Base-by-base conservation (phyloP, 2,113 vertebrate genomes). In the Chloebia gouldiae region DNA sequence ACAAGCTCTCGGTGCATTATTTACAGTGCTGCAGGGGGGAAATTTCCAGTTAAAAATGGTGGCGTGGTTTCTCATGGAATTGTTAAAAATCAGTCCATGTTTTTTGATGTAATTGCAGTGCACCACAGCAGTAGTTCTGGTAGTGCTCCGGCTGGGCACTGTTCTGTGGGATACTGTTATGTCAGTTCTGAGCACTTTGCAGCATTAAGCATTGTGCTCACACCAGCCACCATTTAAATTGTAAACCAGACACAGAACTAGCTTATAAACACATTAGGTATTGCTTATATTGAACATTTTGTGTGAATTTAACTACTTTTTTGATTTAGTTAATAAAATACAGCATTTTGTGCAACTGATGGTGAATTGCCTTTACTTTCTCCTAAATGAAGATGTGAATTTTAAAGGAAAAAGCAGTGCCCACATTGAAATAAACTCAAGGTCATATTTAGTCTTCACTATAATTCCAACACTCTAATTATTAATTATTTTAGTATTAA, bases 271-370 rank as follows among this genome's bases (percentile, higher is more conserved):
- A 2, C 31, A 30, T 69, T 15, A 51, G 47, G 2, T 49, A 2
- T 73, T 77, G 81, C 35, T 72, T 71, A 4, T n/a, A 21, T 31
- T 44, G 56, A 64, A 50, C 7, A 9, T 83, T 17, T 31, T 88
- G 33, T 71, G 16, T 92, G 16, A n/a, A 63, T 79, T 39, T 42
- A 50, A 69, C 50, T 95, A 60, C 8, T 7, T 9, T 1, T 72
- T 82, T n/a, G 21, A 47, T 73, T 51, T 47, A 21, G 10, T 39
- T 70, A 97, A 96, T 96, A 96, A 96, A 97, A 65, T 16, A 37
- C 2, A 64, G n/a, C 20, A n/a, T 75, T 88, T 92, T 83, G 10
- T 92, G 40, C 23, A 60, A 31, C 15, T 49, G 60, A 14, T 0
- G 1, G 49, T 92, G 80, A 64, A 27, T 33, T 56, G 49, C 54